phyloP scores from a whole-genome alignment of 2,113 vertebrate species.

The Apodemus sylvaticus region DNA sequence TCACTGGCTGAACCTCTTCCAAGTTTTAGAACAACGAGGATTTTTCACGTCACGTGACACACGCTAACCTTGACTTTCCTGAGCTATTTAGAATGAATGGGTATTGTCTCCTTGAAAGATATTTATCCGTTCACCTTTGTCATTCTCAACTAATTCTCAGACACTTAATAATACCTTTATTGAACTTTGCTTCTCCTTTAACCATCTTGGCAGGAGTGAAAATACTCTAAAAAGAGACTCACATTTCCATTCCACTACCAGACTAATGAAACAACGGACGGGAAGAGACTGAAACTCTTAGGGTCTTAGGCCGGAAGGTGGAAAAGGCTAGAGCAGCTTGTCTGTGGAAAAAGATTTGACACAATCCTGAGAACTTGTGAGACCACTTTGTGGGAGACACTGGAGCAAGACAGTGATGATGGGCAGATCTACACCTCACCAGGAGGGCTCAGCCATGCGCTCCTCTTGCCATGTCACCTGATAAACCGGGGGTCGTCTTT shows the following conservation, averaged over 20 bases:
- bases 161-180: background rate
- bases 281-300: background rate
- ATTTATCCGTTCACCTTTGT: background rate
- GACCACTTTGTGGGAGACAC: background rate
- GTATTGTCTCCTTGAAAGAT: background rate
- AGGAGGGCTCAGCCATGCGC: background rate
- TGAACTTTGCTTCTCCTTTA: background rate
- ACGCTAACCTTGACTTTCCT: background rate
- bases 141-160: background rate
- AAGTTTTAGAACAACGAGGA: background rate
- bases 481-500: background rate
- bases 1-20: background rate
- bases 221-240: background rate
- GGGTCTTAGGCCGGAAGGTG: background rate
- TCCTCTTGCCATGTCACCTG: background rate
- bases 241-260: background rate
- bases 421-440: background rate
- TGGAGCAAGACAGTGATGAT: background rate
- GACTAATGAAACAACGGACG: background rate
- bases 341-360: background rate
- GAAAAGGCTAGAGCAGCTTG: background rate
- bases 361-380: background rate
- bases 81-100: background rate
- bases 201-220: background rate
- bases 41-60: rapidly evolving